Evolutionary conservation across 2,888 invertebrate genomes (phyloP).

Genomic region (Lithophane ornitopus): DNA sequence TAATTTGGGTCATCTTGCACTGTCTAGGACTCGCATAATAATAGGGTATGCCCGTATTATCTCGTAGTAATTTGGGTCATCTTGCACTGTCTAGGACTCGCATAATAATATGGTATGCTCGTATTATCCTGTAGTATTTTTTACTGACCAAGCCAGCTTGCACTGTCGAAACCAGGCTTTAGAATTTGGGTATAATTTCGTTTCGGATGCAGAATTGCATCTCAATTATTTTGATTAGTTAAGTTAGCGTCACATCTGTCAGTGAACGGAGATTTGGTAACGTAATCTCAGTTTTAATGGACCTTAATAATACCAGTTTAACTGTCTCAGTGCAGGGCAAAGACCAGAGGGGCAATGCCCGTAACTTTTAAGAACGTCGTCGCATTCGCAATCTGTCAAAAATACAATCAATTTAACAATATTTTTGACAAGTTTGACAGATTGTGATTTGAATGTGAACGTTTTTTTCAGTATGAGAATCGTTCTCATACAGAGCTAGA

Average conservation of each 20-base stretch:
- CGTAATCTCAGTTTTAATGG: slow-evolving; percentile 25
- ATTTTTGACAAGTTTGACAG: too few relatives aligned
- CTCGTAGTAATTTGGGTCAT: neutral
- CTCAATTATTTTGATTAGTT: slow-evolving; percentile 37
- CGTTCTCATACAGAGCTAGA: neutral
- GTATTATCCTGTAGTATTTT: too few relatives aligned
- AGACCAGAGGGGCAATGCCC: too few relatives aligned
- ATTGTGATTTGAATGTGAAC: too few relatives aligned
- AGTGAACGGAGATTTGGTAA: slow-evolving; percentile 15
- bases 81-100: neutral
- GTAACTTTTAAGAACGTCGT: too few relatives aligned
- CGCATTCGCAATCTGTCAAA: too few relatives aligned
- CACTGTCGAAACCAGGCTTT: neutral
- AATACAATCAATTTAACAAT: too few relatives aligned
- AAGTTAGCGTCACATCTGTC: neutral
- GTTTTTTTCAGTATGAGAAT: too few relatives aligned
- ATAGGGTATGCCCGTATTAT: too few relatives aligned
- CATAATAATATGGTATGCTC: too few relatives aligned
- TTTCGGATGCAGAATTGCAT: slow-evolving; percentile 18
- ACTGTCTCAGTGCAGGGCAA: neutral
- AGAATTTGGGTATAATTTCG: slow-evolving; percentile 15
- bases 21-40: neutral
- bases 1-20: neutral
- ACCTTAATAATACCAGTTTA: neutral
- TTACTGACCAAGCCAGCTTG: neutral